Evolutionary conservation across 2,888 invertebrate species (phyloP), one percentile per base, ranked within the genome.

Genomic region (Junonia oenone): DNA sequence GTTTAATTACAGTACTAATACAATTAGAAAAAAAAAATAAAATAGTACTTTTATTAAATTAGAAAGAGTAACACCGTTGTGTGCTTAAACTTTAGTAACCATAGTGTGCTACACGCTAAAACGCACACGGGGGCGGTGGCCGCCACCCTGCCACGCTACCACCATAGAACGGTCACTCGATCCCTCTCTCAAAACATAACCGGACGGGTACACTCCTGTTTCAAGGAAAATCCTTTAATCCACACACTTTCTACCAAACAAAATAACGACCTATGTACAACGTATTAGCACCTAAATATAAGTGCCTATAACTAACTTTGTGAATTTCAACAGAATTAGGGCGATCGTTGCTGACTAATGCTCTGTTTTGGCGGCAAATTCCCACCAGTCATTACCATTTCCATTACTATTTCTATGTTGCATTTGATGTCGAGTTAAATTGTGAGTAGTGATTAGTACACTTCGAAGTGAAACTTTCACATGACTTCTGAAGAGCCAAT

Each of bases 181-280:
- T 84, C 81, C 79, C 83, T 76, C 72, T 83, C 85, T 77, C 83
- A 90, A 88, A 87, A 88, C 88, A 85, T 78, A 85, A 85, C 82
- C 87, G 90, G 89, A 91, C 84, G 92, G 90, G 82, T 88, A 71
- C 76, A 68, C 67, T 67, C 69, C 70, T 71, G 67, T 67, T 66
- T 65, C 62, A 69, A 75, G 70, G 62, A 59, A 59, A 62, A 11
- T 62, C 57, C 56, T 60, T 56, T 52, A 59, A 52, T 54, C 15
- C 29, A 40, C 13, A 47, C 51, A 52, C 15, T 43, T 37, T 49
- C 48, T 47, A 45, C 52, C 15, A 43, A 48, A 2, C 27, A 14
- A 29, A 33, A 11, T 43, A 26, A 29, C n/a, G 35, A 9, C 22
- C 17, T 11, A n/a, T n/a, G n/a, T n/a, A 27, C 38, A 22, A 4